Evolutionary conservation across 2,888 invertebrate species (phyloP), one percentile per base, ranked within the genome.

Genomic region (Gari tellinella): DNA sequence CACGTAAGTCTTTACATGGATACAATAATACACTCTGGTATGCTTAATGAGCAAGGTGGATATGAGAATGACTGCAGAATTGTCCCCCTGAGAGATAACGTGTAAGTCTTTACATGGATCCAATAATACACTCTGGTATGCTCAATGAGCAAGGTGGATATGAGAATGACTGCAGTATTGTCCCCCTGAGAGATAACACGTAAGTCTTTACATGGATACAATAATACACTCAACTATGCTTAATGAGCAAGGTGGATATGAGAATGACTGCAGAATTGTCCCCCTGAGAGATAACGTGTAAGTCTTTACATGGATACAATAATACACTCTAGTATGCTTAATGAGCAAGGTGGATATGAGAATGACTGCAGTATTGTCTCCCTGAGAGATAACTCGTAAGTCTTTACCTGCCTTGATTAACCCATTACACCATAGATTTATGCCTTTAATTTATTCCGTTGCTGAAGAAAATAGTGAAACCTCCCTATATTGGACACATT

Each of bases 181-280:
- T 97, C 3, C 94, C 99, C 67, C 94, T 98, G 38, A 94, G 96
- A 0, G 95, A 96, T 69, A 96, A 97, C 92, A 96, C 97, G 98
- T 98, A 75, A 81, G 87, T 74, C n/a, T n/a, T n/a, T n/a, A n/a
- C n/a, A n/a, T 97, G 2, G 98, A 98, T 26, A 95, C 96, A 86
- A 97, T 99, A 81, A 97, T 98, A 73, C 99, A 99, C 92, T 98
- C 98, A 0, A 99, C 99, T 78, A 98, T 99, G 98, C 98, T 99
- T 92, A 99, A 99, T 92, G 93, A 94, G 75, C 94, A 94, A 12
- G 99, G 99, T 1, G 99, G 99, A 15, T 99, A 99, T 91, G 99
- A 99, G 93, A 99, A 99, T 90, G 99, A 99, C 92, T 99, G 99
- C 93, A 98, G 98, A 72, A 93, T 99, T 61, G 97, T 97, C 3